Base-by-base conservation (phyloP, 1,140 invertebrate genomes). In the Oppia nitens region DNA sequence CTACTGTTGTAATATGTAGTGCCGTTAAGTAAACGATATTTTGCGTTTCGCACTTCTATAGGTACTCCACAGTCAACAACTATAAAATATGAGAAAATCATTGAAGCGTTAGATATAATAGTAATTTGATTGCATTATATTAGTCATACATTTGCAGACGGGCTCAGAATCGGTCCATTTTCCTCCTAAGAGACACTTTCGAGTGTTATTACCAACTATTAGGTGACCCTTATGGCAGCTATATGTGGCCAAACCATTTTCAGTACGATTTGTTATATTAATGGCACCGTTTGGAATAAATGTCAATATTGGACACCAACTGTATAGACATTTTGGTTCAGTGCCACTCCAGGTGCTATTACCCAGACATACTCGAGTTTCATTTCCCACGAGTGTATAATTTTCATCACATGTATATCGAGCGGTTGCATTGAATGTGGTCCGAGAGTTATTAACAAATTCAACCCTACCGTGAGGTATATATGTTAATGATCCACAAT, bases 261-360 rank as follows among this genome's bases (percentile, higher is more conserved):
- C 64, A 25, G 61, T 65, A 4, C 65, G 54, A 57, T 84, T 83
- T 0, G 83, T 85, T 2, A 91, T 81, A 0, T 85, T 86, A 0
- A 91, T 73, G 17, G 87, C 81, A 49, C 85, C 85, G 65, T 90
- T 84, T 23, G 81, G 79, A 0, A 87, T 81, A 12, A 85, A 71
- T 0, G 80, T 72, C 0, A 87, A 85, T 62, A 88, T 83, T 0
- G 79, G 77, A 66, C 89, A 93, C 54, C 86, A 65, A 51, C 62
- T 63, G 26, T 65, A 73, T 74, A 88, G 81, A 69, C 90, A 95
- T 24, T 81, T 78, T 0, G 89, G 88, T 45, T 83, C 80, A 60
- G 82, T 79, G 27, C 81, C 80, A 0, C 83, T 89, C 90, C 90
- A 94, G 67, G 81, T 83, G 4, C 87, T 87, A 57, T 88, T 85